phyloP scores from a whole-genome alignment of 2,888 invertebrate genomes.

The Gymnosoma rotundatum region DNA sequence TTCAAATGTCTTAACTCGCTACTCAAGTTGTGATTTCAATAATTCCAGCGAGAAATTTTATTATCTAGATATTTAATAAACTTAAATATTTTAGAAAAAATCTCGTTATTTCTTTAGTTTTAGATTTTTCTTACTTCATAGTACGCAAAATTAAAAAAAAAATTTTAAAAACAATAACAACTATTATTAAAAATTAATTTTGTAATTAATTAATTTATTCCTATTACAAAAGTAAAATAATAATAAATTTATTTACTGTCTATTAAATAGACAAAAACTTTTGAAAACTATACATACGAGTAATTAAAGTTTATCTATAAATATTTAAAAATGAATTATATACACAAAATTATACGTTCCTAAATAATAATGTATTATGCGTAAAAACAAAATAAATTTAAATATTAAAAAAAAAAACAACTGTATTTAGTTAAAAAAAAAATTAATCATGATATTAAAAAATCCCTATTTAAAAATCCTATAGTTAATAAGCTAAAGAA shows the following conservation, averaged over 20 bases:
- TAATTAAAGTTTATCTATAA: conserved; percentile 50
- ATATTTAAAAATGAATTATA: conserved; percentile 52
- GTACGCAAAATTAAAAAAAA: background rate
- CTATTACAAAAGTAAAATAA: conserved; percentile 35
- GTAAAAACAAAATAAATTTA: conserved; percentile 68
- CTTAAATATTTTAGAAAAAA: background rate
- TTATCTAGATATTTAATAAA: too few relatives aligned
- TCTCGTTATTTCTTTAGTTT: background rate
- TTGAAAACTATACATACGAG: conserved; percentile 66
- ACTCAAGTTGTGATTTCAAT: too few relatives aligned
- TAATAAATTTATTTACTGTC: conserved; percentile 59
- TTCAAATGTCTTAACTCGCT: too few relatives aligned
- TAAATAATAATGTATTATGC: conserved; percentile 74
- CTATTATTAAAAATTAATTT: conserved; percentile 27
- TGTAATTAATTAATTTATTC: conserved; percentile 62
- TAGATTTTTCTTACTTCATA: background rate
- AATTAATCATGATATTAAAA: conserved; percentile 36
- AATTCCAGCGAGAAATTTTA: too few relatives aligned
- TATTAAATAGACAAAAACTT: conserved; percentile 71
- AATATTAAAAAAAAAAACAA: conserved; percentile 25
- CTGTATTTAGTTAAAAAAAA: conserved; percentile 65
- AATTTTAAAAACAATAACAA: background rate
- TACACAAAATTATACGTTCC: conserved; percentile 78
- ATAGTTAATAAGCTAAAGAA: conserved; percentile 57
- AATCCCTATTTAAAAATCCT: conserved; percentile 60